These are phyloP conservation scores for Cinara cedri DNA, from an alignment of 2,888 invertebrate genomes.

Conservation along the genomic window DNA sequence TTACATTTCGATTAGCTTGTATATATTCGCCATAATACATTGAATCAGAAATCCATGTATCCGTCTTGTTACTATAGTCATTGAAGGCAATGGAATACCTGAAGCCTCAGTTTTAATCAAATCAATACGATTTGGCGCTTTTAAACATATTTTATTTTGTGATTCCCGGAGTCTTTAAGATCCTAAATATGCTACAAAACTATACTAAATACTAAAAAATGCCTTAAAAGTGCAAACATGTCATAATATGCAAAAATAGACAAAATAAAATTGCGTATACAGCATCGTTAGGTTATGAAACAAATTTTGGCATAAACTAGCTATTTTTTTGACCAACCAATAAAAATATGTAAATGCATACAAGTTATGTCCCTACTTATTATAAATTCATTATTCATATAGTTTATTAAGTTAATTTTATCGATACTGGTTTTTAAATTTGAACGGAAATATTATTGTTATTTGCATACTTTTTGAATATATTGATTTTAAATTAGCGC, in stretches of 20 bases:
- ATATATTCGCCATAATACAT: slow-evolving; percentile 59
- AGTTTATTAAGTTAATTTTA: too few relatives aligned
- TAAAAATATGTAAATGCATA: too few relatives aligned
- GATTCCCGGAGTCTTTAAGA: not conserved
- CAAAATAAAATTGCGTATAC: slow-evolving; percentile 1
- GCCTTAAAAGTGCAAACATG: too few relatives aligned
- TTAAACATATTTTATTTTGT: slow-evolving; percentile 60
- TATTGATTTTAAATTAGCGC: too few relatives aligned
- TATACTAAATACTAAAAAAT: not conserved
- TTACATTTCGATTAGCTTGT: not conserved
- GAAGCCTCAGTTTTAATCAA: slow-evolving; percentile 60
- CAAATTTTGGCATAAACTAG: too few relatives aligned
- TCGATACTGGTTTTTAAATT: too few relatives aligned
- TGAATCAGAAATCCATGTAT: slow-evolving; percentile 61
- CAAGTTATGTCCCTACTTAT: too few relatives aligned
- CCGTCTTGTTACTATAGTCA: slow-evolving; percentile 61
- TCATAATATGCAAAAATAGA: not conserved
- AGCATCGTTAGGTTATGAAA: too few relatives aligned
- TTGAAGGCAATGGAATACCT: slow-evolving; percentile 60
- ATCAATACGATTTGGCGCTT: slow-evolving; percentile 60
- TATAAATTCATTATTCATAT: too few relatives aligned
- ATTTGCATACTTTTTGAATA: too few relatives aligned
- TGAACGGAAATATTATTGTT: too few relatives aligned
- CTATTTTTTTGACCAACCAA: too few relatives aligned
- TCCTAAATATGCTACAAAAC: not conserved